phyloP scores from a whole-genome alignment of 1,140 invertebrate species.

The Ganaspis sp. region DNA sequence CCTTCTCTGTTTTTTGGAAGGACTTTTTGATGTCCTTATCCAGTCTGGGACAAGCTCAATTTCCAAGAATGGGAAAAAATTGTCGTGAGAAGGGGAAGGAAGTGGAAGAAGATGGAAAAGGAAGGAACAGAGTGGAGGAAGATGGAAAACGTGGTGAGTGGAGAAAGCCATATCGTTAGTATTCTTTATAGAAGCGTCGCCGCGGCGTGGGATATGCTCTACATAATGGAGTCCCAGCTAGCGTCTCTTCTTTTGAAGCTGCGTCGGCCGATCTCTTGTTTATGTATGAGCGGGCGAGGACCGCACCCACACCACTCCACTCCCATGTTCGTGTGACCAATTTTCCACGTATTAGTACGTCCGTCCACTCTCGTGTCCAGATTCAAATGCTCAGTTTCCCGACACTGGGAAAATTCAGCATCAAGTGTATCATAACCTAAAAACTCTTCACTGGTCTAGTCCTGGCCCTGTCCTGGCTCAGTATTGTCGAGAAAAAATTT shows the following conservation, averaged over 20 bases:
- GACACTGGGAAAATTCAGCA: background rate
- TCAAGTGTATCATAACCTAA: no score
- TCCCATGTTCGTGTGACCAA: constrained; percentile 51
- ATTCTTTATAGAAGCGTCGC: constrained; percentile 73
- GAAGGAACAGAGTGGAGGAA: constrained; percentile 26
- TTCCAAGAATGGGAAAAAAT: background rate
- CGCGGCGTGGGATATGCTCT: constrained; percentile 72
- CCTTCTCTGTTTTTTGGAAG: no score
- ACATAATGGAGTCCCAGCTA: constrained; percentile 75
- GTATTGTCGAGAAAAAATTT: background rate
- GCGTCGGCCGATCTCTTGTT: constrained; percentile 74
- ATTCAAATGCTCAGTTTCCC: constrained; percentile 45
- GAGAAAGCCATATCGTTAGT: constrained; percentile 75
- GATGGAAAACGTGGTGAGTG: constrained; percentile 54
- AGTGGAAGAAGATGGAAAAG: constrained; percentile 23
- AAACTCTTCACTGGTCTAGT: no score
- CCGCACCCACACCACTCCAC: constrained; percentile 64
- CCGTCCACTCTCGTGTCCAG: constrained; percentile 34
- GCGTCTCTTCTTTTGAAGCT: constrained; percentile 75
- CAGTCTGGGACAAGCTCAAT: background rate
- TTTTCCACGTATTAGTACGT: constrained; percentile 45
- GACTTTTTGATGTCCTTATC: background rate
- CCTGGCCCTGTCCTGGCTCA: background rate
- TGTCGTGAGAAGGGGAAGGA: background rate
- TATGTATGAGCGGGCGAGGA: constrained; percentile 74